Conservation (phyloP, 1,140 invertebrate species). For the Thrips palmi region DNA sequence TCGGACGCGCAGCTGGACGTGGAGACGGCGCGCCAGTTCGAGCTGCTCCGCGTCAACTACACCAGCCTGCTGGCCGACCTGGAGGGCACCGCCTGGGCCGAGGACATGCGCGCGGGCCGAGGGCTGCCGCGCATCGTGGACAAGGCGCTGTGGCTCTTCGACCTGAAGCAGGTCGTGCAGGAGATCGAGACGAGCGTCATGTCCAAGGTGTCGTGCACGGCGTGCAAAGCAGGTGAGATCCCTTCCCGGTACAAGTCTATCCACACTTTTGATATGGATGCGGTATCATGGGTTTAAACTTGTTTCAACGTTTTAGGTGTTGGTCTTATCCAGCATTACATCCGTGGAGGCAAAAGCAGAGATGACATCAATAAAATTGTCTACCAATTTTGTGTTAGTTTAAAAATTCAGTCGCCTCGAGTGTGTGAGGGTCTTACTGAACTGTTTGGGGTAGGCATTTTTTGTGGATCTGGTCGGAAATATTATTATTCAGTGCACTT, state of each 20-base stretch:
- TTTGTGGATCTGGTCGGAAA: background rate
- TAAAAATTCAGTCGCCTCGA: conserved; percentile 64
- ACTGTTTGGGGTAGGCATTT: conserved; percentile 51
- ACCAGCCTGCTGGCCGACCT: conserved; percentile 49
- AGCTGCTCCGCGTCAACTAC: conserved; percentile 23
- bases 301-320: conserved; percentile 31
- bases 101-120: conserved; percentile 21
- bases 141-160: conserved; percentile 59
- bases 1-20: conserved; percentile 6
- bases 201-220: conserved; percentile 78
- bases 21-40: conserved; percentile 6
- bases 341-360: conserved; percentile 57
- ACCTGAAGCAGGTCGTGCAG: conserved; percentile 63
- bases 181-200: conserved; percentile 79
- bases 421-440: conserved; percentile 75
- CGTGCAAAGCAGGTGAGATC: conserved; percentile 58
- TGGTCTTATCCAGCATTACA: conserved; percentile 68
- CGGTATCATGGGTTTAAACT: background rate
- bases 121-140: conserved; percentile 59
- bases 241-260: no score
- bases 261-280: no score
- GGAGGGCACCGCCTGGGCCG: conserved; percentile 33
- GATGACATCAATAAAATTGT: conserved; percentile 72
- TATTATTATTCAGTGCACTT: conserved; percentile 1
- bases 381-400: conserved; percentile 64